These are phyloP conservation scores for Leptoteleia sp. DNA, from an alignment of 1,140 invertebrate genomes.

Conservation along the genomic window DNA sequence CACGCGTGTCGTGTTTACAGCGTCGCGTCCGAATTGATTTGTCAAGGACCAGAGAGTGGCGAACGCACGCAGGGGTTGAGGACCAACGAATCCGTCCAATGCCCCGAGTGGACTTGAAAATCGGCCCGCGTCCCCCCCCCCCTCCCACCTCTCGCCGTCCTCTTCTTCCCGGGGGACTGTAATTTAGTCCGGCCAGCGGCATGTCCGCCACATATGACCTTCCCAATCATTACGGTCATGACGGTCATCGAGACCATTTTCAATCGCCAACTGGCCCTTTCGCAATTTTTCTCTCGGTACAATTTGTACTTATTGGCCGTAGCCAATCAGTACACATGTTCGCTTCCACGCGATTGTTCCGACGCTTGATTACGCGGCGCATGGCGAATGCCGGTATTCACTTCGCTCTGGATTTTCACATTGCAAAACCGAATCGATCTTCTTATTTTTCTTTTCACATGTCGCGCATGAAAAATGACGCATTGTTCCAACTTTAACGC, in stretches of 20 bases:
- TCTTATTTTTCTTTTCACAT: slow-evolving; percentile 36
- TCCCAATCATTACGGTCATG: slow-evolving; percentile 21
- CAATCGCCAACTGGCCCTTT: neutral
- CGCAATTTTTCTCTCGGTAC: slow-evolving; percentile 48
- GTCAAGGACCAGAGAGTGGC: slow-evolving; percentile 68
- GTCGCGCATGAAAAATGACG: slow-evolving; percentile 45
- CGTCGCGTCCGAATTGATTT: slow-evolving; percentile 79
- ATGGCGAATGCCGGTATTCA: slow-evolving; percentile 28
- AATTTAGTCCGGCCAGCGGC: slow-evolving; percentile 40
- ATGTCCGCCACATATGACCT: slow-evolving; percentile 15
- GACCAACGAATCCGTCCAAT: slow-evolving; percentile 59
- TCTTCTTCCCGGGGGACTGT: too few species aligned
- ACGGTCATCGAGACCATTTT: slow-evolving; percentile 7
- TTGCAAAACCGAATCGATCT: slow-evolving; percentile 31
- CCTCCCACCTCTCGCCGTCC: too few species aligned
- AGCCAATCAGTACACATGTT: slow-evolving; percentile 48
- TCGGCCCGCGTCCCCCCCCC: slow-evolving; percentile 68
- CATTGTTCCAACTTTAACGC: slow-evolving; percentile 32
- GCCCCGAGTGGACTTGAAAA: slow-evolving; percentile 72
- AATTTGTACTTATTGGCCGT: slow-evolving; percentile 59
- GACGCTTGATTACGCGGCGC: slow-evolving; percentile 51
- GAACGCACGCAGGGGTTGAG: slow-evolving; percentile 51
- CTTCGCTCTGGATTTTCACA: slow-evolving; percentile 20
- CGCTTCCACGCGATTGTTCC: slow-evolving; percentile 53
- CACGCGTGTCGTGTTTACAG: slow-evolving; percentile 75